These are phyloP conservation scores for Sander lucioperca DNA, from an alignment of 2,113 vertebrate genomes.

Conservation along the genomic window DNA sequence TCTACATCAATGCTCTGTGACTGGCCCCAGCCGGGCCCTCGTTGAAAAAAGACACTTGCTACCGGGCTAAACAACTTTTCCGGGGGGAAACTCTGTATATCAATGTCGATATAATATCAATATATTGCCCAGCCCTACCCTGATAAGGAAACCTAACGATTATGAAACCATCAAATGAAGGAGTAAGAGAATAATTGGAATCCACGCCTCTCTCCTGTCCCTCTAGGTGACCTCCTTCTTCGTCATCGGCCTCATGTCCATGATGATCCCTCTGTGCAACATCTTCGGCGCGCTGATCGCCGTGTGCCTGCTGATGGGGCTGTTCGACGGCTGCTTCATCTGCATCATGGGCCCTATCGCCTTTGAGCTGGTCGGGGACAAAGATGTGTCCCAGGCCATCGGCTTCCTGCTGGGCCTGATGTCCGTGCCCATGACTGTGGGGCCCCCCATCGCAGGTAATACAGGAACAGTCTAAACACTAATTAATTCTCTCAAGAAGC, in stretches of 20 bases:
- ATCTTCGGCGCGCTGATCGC: constrained; percentile 91
- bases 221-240: constrained; percentile 93
- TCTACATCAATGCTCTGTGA: too few species aligned
- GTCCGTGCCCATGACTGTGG: constrained; percentile 96
- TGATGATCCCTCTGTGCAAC: constrained; percentile 95
- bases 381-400: constrained; percentile 95
- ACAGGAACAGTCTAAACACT: background rate
- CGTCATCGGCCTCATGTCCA: constrained; percentile 96
- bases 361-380: constrained; percentile 93
- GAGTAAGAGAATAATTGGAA: background rate
- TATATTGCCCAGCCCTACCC: too few species aligned
- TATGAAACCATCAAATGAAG: background rate
- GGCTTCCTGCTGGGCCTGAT: constrained; percentile 96
- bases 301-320: constrained; percentile 96
- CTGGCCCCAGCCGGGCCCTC: too few species aligned
- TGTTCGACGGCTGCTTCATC: constrained; percentile 98
- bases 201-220: background rate
- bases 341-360: constrained; percentile 98
- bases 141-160: too few species aligned
- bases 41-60: too few species aligned
- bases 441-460: constrained; percentile 96
- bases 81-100: too few species aligned
- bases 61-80: too few species aligned
- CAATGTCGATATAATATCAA: too few species aligned
- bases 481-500: too few species aligned